Percentiles rank a stretch among this genome's conserved stretches.
Conservation (phyloP, 2,888 invertebrate species). For the Drosophila greeni region DNA sequence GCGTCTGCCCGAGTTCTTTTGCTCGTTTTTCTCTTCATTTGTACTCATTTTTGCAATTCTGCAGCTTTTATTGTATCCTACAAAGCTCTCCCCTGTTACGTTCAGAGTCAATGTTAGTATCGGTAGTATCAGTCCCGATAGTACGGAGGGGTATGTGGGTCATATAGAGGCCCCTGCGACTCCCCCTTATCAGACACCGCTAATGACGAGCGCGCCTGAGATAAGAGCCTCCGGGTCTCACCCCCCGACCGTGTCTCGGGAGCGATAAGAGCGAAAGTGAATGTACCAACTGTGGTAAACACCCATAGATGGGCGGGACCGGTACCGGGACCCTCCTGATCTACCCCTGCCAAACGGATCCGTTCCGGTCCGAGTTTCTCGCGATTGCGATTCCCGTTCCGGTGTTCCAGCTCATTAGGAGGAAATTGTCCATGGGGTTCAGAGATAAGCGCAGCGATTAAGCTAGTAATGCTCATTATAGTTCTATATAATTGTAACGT, state of each 20-base stretch:
- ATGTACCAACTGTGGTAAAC: slow-evolving; percentile 4
- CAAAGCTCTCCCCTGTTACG: background rate
- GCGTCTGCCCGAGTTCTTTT: slow-evolving; percentile 8
- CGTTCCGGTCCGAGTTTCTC: background rate
- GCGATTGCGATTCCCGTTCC: slow-evolving; percentile 11
- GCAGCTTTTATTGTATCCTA: slow-evolving; percentile 1
- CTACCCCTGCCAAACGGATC: background rate
- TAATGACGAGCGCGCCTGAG: slow-evolving; percentile 24
- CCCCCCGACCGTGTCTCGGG: background rate
- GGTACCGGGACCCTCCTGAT: background rate
- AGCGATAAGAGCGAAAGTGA: slow-evolving; percentile 31
- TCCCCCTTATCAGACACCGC: slow-evolving; percentile 26
- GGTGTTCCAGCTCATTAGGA: slow-evolving; percentile 11
- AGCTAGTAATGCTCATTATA: background rate
- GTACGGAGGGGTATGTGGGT: slow-evolving; percentile 27
- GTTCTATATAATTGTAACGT: background rate
- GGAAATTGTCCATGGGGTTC: slow-evolving; percentile 8
- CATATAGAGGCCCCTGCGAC: slow-evolving; percentile 23
- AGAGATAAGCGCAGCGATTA: slow-evolving; percentile 19
- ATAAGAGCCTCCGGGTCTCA: slow-evolving; percentile 10
- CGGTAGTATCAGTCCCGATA: slow-evolving; percentile 9
- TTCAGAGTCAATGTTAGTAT: background rate
- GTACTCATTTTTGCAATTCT: slow-evolving; percentile 4
- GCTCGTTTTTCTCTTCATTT: background rate
- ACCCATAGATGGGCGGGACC: background rate